These are phyloP conservation scores for Brotula barbata DNA, from an alignment of 2,797 vertebrate species.

Conservation along the genomic window DNA sequence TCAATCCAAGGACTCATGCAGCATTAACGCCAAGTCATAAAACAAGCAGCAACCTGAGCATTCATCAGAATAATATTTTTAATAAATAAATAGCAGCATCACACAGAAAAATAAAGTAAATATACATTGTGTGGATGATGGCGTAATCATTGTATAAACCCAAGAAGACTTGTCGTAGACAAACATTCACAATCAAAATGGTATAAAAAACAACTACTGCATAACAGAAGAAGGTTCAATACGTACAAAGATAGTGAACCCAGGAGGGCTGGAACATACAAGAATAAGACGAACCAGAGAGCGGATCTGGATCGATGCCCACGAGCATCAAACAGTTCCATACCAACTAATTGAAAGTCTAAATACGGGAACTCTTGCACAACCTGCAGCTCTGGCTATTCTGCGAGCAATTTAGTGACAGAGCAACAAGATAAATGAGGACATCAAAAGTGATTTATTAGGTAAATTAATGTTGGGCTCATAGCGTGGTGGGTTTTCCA, in stretches of 20 bases:
- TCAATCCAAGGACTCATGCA: too few species aligned
- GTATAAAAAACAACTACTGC: slow-evolving; percentile 51
- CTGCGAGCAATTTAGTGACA: slow-evolving; percentile 38
- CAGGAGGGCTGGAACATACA: slow-evolving; percentile 7
- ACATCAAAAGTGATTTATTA: too few species aligned
- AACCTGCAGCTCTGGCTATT: slow-evolving; percentile 25
- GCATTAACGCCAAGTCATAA: too few species aligned
- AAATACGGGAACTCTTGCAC: slow-evolving; percentile 16
- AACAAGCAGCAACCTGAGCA: too few species aligned
- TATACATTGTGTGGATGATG: slow-evolving; percentile 74
- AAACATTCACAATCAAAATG: slow-evolving; percentile 72
- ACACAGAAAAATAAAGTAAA: slow-evolving; percentile 75
- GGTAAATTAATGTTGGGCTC: too few species aligned
- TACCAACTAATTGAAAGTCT: too few species aligned
- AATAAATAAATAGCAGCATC: slow-evolving; percentile 92
- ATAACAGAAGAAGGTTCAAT: slow-evolving; percentile 49
- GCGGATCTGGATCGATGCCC: background rate
- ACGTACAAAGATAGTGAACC: slow-evolving; percentile 31
- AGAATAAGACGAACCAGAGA: slow-evolving; percentile 41
- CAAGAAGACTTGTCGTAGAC: slow-evolving; percentile 66
- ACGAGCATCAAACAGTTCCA: background rate
- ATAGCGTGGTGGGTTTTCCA: too few species aligned
- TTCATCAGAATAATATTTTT: slow-evolving; percentile 78
- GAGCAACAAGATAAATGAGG: slow-evolving; percentile 5
- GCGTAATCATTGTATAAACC: slow-evolving; percentile 55